A percentile compares a stretch with the other conserved stretches of the same genome.
Conservation (phyloP, 1,140 invertebrate species). For the Drosophila navojoa region DNA sequence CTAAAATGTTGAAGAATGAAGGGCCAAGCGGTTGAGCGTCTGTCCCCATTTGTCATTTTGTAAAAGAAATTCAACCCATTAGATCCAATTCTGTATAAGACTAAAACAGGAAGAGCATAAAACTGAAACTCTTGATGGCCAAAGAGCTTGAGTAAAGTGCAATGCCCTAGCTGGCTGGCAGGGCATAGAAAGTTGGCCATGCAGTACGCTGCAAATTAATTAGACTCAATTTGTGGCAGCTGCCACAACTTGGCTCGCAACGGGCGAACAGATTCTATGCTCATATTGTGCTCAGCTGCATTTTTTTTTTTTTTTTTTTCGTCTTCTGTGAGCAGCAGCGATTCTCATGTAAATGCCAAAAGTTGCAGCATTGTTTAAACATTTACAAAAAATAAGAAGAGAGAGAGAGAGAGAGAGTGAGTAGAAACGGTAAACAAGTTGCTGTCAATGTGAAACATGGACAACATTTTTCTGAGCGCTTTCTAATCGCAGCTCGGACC, state of each 20-base stretch:
- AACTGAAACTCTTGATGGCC: neutral
- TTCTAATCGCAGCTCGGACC: slow-evolving; percentile 34
- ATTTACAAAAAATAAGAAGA: neutral
- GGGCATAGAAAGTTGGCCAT: slow-evolving; percentile 54
- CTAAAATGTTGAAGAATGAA: too few species aligned
- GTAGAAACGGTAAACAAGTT: slow-evolving; percentile 72
- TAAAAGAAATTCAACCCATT: too few species aligned
- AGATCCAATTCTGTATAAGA: too few species aligned
- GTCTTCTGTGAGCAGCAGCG: slow-evolving; percentile 38
- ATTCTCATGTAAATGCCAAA: slow-evolving; percentile 82
- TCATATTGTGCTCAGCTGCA: slow-evolving; percentile 62
- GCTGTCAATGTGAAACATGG: slow-evolving; percentile 70
- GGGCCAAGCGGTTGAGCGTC: too few species aligned
- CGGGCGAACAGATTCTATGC: slow-evolving; percentile 35
- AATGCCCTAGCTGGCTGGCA: neutral
- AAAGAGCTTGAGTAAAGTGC: neutral
- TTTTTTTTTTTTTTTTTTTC: slow-evolving; percentile 5
- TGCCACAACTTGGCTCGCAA: neutral
- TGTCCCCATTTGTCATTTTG: too few species aligned
- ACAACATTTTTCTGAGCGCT: slow-evolving; percentile 58
- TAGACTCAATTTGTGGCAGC: slow-evolving; percentile 74
- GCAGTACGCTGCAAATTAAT: slow-evolving; percentile 75
- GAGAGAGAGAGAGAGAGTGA: neutral
- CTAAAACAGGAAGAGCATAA: too few species aligned
- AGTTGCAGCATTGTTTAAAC: slow-evolving; percentile 70